These are phyloP conservation scores for Epinotia demarniana DNA, from an alignment of 2,888 invertebrate genomes.

Conservation along the genomic window DNA sequence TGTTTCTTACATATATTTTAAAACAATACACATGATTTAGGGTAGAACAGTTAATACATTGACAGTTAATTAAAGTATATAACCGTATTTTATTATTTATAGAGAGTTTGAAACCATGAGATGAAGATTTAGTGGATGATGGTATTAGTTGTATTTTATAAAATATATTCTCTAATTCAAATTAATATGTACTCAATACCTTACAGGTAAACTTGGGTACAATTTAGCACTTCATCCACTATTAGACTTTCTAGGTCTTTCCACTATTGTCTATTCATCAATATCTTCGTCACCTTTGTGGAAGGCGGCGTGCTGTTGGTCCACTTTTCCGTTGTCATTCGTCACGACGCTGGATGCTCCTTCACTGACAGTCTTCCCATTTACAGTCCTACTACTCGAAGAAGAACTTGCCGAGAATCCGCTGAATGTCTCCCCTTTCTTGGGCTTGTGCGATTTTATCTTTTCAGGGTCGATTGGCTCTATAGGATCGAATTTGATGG, in stretches of 20 bases:
- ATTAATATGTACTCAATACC: background rate
- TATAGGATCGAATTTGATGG: constrained; percentile 39
- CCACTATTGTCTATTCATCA: background rate
- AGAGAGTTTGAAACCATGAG: background rate
- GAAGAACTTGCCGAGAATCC: constrained; percentile 45
- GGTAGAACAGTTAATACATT: background rate
- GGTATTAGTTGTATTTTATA: constrained; percentile 4
- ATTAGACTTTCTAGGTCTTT: background rate
- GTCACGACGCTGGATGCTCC: constrained; percentile 78
- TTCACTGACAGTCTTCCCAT: constrained; percentile 79
- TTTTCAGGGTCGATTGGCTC: constrained; percentile 27
- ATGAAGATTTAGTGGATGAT: background rate
- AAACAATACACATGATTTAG: background rate
- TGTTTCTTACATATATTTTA: background rate
- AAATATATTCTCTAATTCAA: background rate
- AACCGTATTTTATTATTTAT: background rate
- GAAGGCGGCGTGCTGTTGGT: constrained; percentile 43
- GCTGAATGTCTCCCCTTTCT: constrained; percentile 47
- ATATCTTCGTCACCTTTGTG: constrained; percentile 25
- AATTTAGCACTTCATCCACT: background rate
- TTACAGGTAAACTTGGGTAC: background rate
- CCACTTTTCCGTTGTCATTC: constrained; percentile 87
- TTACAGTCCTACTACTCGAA: background rate
- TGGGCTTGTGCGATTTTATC: constrained; percentile 43
- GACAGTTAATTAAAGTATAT: background rate